Evolutionary conservation across 2,797 vertebrate species (phyloP), one percentile per base, ranked within the genome.

Genomic region (Esox masquinongy): DNA sequence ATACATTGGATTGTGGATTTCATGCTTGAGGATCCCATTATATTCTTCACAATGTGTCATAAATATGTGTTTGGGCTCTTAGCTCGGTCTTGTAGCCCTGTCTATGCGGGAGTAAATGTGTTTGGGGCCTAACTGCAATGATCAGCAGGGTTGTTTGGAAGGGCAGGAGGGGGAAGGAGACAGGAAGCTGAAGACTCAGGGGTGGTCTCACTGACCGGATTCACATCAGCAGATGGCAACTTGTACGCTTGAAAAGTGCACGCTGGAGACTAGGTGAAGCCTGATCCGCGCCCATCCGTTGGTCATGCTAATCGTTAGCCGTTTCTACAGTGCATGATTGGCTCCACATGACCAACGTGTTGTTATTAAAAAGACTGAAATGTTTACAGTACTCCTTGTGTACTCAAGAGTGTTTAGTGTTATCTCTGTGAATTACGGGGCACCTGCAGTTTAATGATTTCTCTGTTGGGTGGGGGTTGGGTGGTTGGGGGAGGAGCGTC

Each of bases 1-100:
- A 91, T 87, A 84, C 85, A 74, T 91, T 91, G 82, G 80, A 86
- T 86, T 90, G 78, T 85, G 83, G 89, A 93, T 92, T 92, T 91
- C 88, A 93, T 80, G 88, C 88, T 79, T 75, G 76, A 88, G 85
- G 88, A 89, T 92, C 79, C 83, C 69, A 85, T 89, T 88, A 86
- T 75, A 56, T 82, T 89, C 61, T 17, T 85, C 85, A 77, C 73
- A 66, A 87, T 85, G 85, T 84, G 89, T 86, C 86, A 88, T 88
- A 90, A 91, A 92, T 92, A 90, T 82, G 87, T 90, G 88, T 90
- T 89, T 88, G 82, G 86, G 74, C 79, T 77, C 81, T 77, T 80
- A 84, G 82, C 85, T 86, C 77, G 74, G 84, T 84, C 84, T 86
- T 86, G 79, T 84, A 76, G 53, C 77, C 72, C 80, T 66, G 66